Base-by-base conservation (phyloP, 2,797 vertebrate species). In the Coilia nasus region DNA sequence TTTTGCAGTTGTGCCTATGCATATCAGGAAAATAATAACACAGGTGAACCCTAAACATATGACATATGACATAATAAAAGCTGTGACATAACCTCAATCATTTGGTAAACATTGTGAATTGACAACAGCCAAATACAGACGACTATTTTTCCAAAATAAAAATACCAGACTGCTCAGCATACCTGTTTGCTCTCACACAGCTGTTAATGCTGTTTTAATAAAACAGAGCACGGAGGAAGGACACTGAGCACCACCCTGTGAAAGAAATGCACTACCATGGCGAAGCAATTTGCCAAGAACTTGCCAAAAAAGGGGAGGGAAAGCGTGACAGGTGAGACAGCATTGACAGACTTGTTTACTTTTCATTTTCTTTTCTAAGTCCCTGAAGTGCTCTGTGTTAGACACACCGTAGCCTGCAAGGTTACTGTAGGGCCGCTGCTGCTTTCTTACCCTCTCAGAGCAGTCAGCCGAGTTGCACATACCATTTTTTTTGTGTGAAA, bases 281-380 rank as follows among this genome's bases (percentile, higher is more conserved):
- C 81, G 60, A 78, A 78, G 31, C 89, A 89, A 90, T 89, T 89
- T 90, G 28, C 83, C 75, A 62, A 82, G 71, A 81, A 86, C 46
- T 85, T 87, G 57, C 31, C 82, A 81, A 85, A 84, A 81, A 81
- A 81, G 78, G 75, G 54, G 19, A 59, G 67, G 82, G 71, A 71
- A 31, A 56, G 56, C 50, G 60, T 71, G 83, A 87, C 83, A 87
- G 86, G 85, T 88, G 82, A 89, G 86, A 88, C 86, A 87, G 82
- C 82, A 83, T 83, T 86, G 88, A 84, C 88, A 90, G 87, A 85
- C 86, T 85, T 91, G 89, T 90, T 91, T 90, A 86, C 88, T 88
- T 88, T 90, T 88, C 83, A 89, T 89, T 89, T 88, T 87, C 88
- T 84, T 90, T 87, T 88, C 86, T 87, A 91, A 82, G 81, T 84